A percentile compares a stretch with the other conserved stretches of the same genome.
These are phyloP conservation scores for Epinephelus cyanopodus DNA, from an alignment of 2,113 vertebrate species.

Conservation along the genomic window DNA sequence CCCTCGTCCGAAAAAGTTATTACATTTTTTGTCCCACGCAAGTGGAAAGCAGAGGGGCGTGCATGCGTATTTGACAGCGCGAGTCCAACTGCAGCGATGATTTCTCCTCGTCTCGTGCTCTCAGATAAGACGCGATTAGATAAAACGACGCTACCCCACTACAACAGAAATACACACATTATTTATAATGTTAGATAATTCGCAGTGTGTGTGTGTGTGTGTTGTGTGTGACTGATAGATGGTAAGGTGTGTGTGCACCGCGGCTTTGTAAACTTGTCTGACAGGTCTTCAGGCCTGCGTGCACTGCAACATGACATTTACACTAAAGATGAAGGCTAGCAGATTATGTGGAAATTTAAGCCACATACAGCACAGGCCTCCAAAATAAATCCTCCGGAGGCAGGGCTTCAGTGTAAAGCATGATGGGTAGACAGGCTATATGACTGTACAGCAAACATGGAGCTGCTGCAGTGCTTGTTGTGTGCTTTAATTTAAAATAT, in stretches of 20 bases:
- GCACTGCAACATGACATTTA: conserved; percentile 35
- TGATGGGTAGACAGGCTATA: background rate
- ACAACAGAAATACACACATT: background rate
- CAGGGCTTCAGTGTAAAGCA: conserved; percentile 4
- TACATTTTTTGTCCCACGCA: conserved; percentile 60
- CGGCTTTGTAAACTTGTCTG: conserved; percentile 58
- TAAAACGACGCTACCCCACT: background rate
- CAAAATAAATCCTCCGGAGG: conserved; percentile 56
- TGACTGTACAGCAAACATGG: background rate
- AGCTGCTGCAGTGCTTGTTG: background rate
- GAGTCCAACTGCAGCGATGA: conserved; percentile 35
- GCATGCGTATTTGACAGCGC: conserved; percentile 73
- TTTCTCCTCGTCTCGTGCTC: conserved; percentile 32
- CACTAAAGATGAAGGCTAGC: conserved; percentile 51
- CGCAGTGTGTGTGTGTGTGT: background rate
- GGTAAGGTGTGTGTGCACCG: background rate
- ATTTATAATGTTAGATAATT: background rate
- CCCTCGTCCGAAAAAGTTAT: conserved; percentile 68
- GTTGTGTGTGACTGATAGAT: background rate
- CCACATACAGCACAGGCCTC: conserved; percentile 56
- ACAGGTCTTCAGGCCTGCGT: conserved; percentile 52
- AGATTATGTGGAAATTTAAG: conserved; percentile 70
- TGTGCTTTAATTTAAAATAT: background rate
- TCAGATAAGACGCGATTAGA: background rate
- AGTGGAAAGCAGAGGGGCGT: conserved; percentile 68